A percentile compares a stretch with the other conserved stretches of the same genome.
phyloP scores from a whole-genome alignment of 1,140 invertebrate genomes.

The Asbolus verrucosus region DNA sequence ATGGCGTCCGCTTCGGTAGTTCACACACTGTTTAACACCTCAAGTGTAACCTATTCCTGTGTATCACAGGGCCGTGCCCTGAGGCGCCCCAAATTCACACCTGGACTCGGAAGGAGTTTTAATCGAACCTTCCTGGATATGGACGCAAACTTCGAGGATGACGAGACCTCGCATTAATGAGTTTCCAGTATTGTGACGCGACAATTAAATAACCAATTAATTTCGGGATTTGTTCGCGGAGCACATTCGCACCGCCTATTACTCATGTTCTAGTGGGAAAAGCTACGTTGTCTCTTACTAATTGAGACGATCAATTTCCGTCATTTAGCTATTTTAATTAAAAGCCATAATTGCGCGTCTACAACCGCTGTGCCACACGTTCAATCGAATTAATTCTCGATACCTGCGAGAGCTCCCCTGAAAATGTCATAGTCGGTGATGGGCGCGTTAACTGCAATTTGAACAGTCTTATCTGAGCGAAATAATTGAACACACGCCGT shows the following conservation, averaged over 20 bases:
- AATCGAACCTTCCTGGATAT: background rate
- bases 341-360: slow-evolving; percentile 50
- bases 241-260: slow-evolving; percentile 50
- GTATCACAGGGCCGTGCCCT: slow-evolving; percentile 9
- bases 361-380: slow-evolving; percentile 37
- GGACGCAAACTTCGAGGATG: slow-evolving; percentile 11
- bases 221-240: slow-evolving; percentile 49
- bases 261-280: slow-evolving; percentile 50
- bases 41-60: slow-evolving; percentile 47
- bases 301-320: slow-evolving; percentile 56
- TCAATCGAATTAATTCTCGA: slow-evolving; percentile 37
- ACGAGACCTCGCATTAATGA: slow-evolving; percentile 39
- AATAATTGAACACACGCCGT: too few species aligned
- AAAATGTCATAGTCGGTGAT: slow-evolving; percentile 11
- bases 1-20: slow-evolving; percentile 55
- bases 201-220: slow-evolving; percentile 55
- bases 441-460: background rate
- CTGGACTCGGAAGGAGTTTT: slow-evolving; percentile 5
- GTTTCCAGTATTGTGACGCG: slow-evolving; percentile 37
- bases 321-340: slow-evolving; percentile 56
- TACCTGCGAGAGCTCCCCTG: slow-evolving; percentile 8
- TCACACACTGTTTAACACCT: slow-evolving; percentile 59
- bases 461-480: too few species aligned
- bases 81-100: slow-evolving; percentile 23
- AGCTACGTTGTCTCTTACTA: slow-evolving; percentile 53